Evolutionary conservation across 2,797 vertebrate species (phyloP), one percentile per base, ranked within the genome.

Genomic region (Xenentodon cancila): DNA sequence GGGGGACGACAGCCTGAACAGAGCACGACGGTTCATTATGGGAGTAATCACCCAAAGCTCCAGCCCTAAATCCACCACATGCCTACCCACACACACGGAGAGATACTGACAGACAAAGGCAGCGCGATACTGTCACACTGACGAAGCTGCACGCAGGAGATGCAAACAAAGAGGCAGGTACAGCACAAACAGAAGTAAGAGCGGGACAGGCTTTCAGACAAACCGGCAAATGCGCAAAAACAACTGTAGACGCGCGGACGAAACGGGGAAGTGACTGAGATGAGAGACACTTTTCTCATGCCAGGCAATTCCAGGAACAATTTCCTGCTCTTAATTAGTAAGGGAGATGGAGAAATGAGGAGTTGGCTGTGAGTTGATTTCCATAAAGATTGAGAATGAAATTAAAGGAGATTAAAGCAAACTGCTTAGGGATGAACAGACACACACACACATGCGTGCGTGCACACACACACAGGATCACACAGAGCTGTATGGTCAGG

Each of bases 321-420:
- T 89, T 88, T 87, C 80, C 81, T 79, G 73, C 60, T 84, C 68
- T 80, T 90, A 89, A 91, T 92, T 89, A 89, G 79, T 76, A 53
- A 79, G 76, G 85, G 82, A 82, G 75, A 82, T 81, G 74, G 64
- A 75, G 81, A 82, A 90, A 77, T 71, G 76, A 87, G 82, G 71
- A 77, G 75, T 79, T 84, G 79, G 79, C 86, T 81, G 56, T 56
- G 77, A 80, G 74, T 75, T 77, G 81, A 90, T 91, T 91, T 90
- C 87, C 88, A 88, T 90, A 83, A 88, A 91, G 89, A 91, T 89
- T 85, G 81, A 77, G 77, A 88, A 88, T 88, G 80, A 91, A 90
- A 88, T 90, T 89, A 90, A 84, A 83, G 71, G 65, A 85, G 87
- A 88, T 90, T 90, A 88, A 88, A 81, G 77, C 66, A 80, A 78